Conservation (phyloP, 2,797 vertebrate species). For the Dromococcyx pavoninus region DNA sequence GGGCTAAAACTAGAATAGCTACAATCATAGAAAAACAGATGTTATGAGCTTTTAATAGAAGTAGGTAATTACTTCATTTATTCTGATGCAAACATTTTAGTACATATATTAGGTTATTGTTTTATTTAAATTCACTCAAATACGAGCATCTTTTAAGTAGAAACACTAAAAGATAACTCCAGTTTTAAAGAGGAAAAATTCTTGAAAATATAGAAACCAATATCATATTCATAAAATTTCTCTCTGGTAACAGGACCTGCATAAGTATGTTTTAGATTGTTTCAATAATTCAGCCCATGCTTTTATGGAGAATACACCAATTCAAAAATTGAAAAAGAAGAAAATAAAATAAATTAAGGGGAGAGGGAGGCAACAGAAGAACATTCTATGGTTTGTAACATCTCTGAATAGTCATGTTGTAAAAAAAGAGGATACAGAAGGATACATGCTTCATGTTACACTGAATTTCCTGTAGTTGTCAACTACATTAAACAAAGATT, state of each 20-base stretch:
- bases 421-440: background rate
- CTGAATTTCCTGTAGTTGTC: background rate
- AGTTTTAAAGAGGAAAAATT: background rate
- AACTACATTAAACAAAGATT: background rate
- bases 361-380: background rate
- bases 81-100: background rate
- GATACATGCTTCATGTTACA: background rate
- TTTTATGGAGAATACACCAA: background rate
- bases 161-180: background rate
- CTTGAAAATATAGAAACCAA: background rate
- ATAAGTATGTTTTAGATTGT: background rate
- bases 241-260: background rate
- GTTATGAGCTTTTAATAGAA: background rate
- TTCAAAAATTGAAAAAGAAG: background rate
- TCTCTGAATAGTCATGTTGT: background rate
- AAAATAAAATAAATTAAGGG: background rate
- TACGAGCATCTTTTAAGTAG: background rate
- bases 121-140: background rate
- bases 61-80: fast-evolving
- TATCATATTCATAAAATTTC: background rate
- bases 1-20: background rate
- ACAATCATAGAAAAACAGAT: background rate
- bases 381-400: background rate
- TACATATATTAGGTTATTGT: background rate
- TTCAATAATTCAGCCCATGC: background rate